A percentile compares a stretch with the other conserved stretches of the same genome.
phyloP scores from a whole-genome alignment of 2,797 vertebrate species.

The Mormyrops boulengeri region DNA sequence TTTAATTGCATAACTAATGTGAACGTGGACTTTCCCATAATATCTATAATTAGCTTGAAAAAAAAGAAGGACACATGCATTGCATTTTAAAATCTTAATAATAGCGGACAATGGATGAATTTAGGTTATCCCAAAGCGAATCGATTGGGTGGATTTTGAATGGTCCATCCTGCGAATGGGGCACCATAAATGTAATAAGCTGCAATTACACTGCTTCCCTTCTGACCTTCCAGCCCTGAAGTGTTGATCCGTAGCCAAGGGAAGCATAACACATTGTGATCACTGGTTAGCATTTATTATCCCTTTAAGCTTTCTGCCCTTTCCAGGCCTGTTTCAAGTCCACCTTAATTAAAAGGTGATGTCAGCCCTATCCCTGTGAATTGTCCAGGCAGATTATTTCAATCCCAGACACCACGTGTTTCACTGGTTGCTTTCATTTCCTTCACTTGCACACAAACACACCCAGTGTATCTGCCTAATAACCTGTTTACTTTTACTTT shows the following conservation, averaged over 20 bases:
- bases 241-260: not conserved
- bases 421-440: not conserved
- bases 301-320: not conserved
- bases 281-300: conserved; percentile 1
- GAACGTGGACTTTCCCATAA: not conserved
- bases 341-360: not conserved
- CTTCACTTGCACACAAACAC: not conserved
- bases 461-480: not conserved
- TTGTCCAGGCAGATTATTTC: not conserved
- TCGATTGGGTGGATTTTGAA: not conserved
- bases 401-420: not conserved
- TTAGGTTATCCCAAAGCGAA: not conserved
- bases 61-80: not conserved
- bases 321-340: not conserved
- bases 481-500: not conserved
- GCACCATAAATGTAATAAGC: not conserved
- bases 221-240: conserved; percentile 1
- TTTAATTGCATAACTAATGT: conserved; percentile 6
- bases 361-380: not conserved
- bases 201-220: not conserved
- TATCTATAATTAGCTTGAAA: conserved; percentile 1
- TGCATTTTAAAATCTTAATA: conserved; percentile 3
- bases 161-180: not conserved
- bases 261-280: not conserved
- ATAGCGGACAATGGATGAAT: not conserved